Evolutionary conservation across 2,888 invertebrate species (phyloP).

Genomic region (Nasonia oneida): DNA sequence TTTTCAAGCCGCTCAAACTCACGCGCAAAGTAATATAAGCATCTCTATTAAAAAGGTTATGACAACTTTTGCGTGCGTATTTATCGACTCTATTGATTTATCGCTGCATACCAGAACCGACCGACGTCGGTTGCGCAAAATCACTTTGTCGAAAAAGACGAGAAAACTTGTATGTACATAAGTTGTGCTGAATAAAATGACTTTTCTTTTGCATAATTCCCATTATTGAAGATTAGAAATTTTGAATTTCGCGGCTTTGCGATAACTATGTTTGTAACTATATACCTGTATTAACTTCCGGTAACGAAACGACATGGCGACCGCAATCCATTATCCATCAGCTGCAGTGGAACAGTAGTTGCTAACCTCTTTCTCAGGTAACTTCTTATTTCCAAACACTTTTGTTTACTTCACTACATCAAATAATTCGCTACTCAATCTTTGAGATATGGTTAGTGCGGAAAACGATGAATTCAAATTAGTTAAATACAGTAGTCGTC

Average conservation of each 20-base stretch:
- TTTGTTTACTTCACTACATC: not conserved
- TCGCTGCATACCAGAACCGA: not conserved
- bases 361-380: conserved; percentile 42
- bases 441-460: conserved; percentile 50
- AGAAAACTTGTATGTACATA: not conserved
- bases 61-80: too few relatives aligned
- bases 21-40: too few relatives aligned
- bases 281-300: not conserved
- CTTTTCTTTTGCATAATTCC: not conserved
- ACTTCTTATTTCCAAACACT: not conserved
- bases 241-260: not conserved
- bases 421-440: not conserved
- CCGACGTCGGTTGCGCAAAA: not conserved
- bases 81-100: too few relatives aligned
- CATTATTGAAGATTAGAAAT: too few relatives aligned
- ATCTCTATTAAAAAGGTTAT: too few relatives aligned
- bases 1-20: too few relatives aligned
- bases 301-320: not conserved
- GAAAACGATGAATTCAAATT: conserved; percentile 50
- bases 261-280: not conserved
- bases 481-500: conserved; percentile 53
- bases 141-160: too few relatives aligned
- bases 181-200: not conserved
- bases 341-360: not conserved
- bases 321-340: not conserved